Base-by-base conservation (phyloP, 92 coral and sea anemone genomes). In the Pocillopora grandis region DNA sequence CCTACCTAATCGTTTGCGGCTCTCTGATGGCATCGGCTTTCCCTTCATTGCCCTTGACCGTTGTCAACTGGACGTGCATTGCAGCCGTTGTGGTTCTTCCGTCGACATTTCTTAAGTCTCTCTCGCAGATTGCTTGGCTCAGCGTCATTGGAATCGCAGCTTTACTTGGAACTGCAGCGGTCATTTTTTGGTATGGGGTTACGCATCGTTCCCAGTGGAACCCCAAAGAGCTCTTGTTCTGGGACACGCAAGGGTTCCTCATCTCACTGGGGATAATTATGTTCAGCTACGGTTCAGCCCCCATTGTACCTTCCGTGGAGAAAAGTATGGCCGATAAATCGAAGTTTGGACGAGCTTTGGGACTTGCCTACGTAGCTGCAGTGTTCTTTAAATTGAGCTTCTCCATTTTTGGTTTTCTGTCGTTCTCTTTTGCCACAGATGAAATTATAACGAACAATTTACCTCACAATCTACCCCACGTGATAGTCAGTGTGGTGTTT, bases 121-220 rank as follows among this genome's bases (percentile, higher is more conserved):
- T 90, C 42, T 87, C 91, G 2, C 78, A 87, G 55, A 82, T 90
- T 12, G 90, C 93, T n/a, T 90, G 93, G 93, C 72, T 90, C 8
- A 90, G 93, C 75, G 79, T 90, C 60, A 42, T 87, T 33, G 85
- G 89, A 18, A 66, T 77, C 19, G 67, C 76, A 10, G 87, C 91
- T 42, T 69, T 90, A 27, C 66, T 84, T 42, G 86, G 83, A 48
- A 71, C 91, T 1, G 87, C 80, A 6, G 31, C 18, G 36, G 61
- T 85, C 9, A 83, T 77, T 27, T 31, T 87, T n/a, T 68, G 62
- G 67, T 90, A 83, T 23, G 92, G 90, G 5, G 78, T 71, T 7
- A 65, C 82, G 3, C 84, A 82, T 37, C 56, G 61, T 11, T 33
- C 75, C 2, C 77, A 86, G 18, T 82, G 90, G 90, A 52, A 69